These are phyloP conservation scores for Phymorhynchus buccinoides DNA, from an alignment of 1,140 invertebrate genomes.

Conservation along the genomic window DNA sequence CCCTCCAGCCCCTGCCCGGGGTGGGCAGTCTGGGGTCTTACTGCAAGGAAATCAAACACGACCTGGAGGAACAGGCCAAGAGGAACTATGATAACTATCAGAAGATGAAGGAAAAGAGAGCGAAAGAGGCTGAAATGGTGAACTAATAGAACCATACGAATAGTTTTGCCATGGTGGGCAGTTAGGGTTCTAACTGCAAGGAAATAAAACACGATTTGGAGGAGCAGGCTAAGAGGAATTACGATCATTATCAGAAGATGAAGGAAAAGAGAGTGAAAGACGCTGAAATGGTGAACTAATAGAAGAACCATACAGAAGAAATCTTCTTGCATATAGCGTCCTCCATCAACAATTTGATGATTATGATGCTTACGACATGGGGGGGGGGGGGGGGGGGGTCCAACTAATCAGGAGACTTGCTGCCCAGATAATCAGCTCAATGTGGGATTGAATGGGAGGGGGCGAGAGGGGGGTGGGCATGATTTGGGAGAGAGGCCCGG, in stretches of 20 bases:
- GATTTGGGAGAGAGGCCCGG: too few relatives aligned
- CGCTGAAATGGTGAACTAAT: slow-evolving; percentile 25
- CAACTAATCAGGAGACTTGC: too few relatives aligned
- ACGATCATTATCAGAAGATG: slow-evolving; percentile 58
- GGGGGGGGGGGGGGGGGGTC: too few relatives aligned
- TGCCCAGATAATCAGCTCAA: too few relatives aligned
- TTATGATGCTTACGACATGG: too few relatives aligned
- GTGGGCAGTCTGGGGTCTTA: slow-evolving; percentile 51
- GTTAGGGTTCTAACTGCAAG: slow-evolving; percentile 50
- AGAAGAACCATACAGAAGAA: neutral
- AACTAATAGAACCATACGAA: too few relatives aligned
- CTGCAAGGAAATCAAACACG: slow-evolving; percentile 51
- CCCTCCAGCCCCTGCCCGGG: slow-evolving; percentile 45
- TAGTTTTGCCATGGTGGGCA: too few relatives aligned
- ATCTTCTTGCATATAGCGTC: too few relatives aligned
- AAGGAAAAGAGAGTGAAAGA: slow-evolving; percentile 57
- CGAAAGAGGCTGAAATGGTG: too few relatives aligned
- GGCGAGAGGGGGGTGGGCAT: too few relatives aligned
- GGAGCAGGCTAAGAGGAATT: slow-evolving; percentile 54
- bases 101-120: slow-evolving; percentile 60
- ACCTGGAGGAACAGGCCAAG: slow-evolving; percentile 60
- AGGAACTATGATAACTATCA: slow-evolving; percentile 58
- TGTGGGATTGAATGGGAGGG: too few relatives aligned
- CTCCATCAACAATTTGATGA: too few relatives aligned
- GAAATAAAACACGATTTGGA: slow-evolving; percentile 60